phyloP scores from a whole-genome alignment of 2,797 vertebrate genomes.

The Nothura maculosa region DNA sequence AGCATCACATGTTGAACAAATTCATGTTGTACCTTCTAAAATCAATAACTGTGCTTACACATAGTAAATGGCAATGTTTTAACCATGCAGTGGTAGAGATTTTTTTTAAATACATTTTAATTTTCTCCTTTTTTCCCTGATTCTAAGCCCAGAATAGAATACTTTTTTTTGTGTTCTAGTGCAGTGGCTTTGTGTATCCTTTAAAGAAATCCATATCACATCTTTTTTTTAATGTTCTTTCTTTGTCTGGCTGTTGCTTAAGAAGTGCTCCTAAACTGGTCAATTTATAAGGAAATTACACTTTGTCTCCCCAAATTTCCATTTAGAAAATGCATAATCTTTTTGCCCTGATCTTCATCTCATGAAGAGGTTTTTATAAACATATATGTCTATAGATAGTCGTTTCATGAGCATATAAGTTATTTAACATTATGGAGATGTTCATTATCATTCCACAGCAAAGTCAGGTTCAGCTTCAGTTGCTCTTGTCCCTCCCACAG shows the following conservation, averaged over 20 bases:
- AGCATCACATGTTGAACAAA: background rate
- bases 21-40: background rate
- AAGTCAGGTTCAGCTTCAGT: background rate
- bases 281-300: background rate
- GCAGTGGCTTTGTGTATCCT: background rate
- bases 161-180: background rate
- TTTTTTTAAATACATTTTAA: background rate
- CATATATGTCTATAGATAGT: background rate
- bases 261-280: background rate
- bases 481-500: background rate
- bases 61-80: too few relatives aligned
- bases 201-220: background rate
- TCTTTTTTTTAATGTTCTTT: background rate
- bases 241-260: background rate
- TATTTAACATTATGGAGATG: background rate
- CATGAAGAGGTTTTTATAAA: background rate
- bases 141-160: background rate
- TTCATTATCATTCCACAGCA: background rate
- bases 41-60: background rate
- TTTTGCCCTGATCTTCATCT: background rate
- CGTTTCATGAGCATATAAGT: background rate
- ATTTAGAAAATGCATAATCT: background rate
- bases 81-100: background rate
- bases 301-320: accelerated
- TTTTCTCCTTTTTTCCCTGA: background rate